A percentile compares a stretch with the other conserved stretches of the same genome.
These are phyloP conservation scores for Malthinus seriepunctatus DNA, from an alignment of 2,888 invertebrate species.

Conservation along the genomic window DNA sequence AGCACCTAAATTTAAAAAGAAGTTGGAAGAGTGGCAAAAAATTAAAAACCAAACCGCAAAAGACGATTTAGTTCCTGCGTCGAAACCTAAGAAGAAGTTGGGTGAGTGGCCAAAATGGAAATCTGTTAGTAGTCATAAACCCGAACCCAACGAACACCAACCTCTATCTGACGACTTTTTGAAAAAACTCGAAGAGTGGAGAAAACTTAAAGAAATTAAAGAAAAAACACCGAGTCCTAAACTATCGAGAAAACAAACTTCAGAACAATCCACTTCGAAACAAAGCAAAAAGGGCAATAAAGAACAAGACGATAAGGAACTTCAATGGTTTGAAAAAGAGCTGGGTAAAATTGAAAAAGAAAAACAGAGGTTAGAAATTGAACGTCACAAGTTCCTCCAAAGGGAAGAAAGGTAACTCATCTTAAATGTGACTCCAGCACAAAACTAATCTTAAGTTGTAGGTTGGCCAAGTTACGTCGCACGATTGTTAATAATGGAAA, in stretches of 20 bases:
- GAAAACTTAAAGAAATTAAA: constrained; percentile 64
- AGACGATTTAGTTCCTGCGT: constrained; percentile 24
- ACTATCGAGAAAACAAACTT: constrained; percentile 47
- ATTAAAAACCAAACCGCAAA: constrained; percentile 59
- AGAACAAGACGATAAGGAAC: constrained; percentile 56
- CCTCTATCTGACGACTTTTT: constrained; percentile 81
- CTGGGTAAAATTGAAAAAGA: constrained; percentile 64
- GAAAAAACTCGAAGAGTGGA: constrained; percentile 86
- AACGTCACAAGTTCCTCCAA: constrained; percentile 66
- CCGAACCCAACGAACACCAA: constrained; percentile 60
- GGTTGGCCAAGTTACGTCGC: constrained; percentile 62
- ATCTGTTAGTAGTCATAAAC: constrained; percentile 49
- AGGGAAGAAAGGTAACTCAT: constrained; percentile 61
- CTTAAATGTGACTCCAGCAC: neutral
- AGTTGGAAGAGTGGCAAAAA: constrained; percentile 85
- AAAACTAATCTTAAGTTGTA: constrained; percentile 35
- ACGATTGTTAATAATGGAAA: constrained; percentile 58
- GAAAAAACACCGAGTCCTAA: constrained; percentile 50
- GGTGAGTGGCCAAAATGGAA: constrained; percentile 68
- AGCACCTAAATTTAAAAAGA: constrained; percentile 80
- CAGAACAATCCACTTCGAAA: constrained; percentile 32
- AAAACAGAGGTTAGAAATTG: constrained; percentile 63
- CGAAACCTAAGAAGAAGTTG: constrained; percentile 52
- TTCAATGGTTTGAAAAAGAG: constrained; percentile 63
- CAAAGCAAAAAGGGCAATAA: constrained; percentile 46